Evolutionary conservation across 2,113 vertebrate species (phyloP).

Genomic region (Paracanthobrama guichenoti): DNA sequence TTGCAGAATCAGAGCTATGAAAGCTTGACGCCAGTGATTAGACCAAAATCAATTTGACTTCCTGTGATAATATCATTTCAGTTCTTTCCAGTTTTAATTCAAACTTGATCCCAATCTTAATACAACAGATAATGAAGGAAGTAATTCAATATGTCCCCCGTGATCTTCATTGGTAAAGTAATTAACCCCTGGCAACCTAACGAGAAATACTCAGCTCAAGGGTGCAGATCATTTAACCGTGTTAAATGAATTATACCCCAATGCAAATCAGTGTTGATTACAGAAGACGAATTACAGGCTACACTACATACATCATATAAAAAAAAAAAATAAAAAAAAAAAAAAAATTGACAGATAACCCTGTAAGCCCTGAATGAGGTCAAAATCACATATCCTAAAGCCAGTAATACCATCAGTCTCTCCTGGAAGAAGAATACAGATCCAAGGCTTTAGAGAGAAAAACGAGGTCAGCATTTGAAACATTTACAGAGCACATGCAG

Average conservation of each 20-base stretch:
- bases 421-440: constrained; percentile 52
- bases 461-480: constrained; percentile 59
- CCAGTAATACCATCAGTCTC: constrained; percentile 24
- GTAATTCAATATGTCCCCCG: constrained; percentile 57
- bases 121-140: constrained; percentile 56
- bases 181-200: constrained; percentile 68
- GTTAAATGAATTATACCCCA: constrained; percentile 56
- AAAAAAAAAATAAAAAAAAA: neutral
- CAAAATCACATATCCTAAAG: constrained; percentile 44
- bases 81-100: constrained; percentile 51
- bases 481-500: constrained; percentile 53
- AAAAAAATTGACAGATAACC: constrained; percentile 47
- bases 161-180: constrained; percentile 60
- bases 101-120: constrained; percentile 60
- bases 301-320: neutral
- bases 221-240: constrained; percentile 58
- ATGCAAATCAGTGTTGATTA: constrained; percentile 64
- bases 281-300: constrained; percentile 37
- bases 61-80: constrained; percentile 44
- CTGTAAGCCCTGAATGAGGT: constrained; percentile 52
- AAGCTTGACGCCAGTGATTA: neutral
- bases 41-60: constrained; percentile 48
- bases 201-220: constrained; percentile 50
- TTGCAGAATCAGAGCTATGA: neutral
- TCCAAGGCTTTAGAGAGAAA: constrained; percentile 38